A percentile compares a stretch with the other conserved stretches of the same genome.
phyloP scores from a whole-genome alignment of 1,140 invertebrate species.

The Zaprionus ghesquierei region DNA sequence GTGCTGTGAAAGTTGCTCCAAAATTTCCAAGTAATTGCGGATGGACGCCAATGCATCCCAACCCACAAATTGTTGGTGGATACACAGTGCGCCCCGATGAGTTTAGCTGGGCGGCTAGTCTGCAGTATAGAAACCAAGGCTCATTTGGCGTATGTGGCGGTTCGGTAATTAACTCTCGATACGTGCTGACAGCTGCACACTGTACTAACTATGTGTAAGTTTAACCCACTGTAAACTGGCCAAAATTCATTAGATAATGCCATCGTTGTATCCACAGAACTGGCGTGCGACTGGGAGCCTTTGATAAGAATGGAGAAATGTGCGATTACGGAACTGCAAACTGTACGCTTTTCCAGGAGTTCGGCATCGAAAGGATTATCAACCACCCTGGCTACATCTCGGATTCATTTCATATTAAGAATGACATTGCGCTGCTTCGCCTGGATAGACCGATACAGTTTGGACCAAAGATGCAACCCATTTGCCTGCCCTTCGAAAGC shows the following conservation, averaged over 20 bases:
- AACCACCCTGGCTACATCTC: not conserved
- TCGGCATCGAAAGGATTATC: not conserved
- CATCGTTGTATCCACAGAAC: not conserved
- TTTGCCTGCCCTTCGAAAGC: not conserved
- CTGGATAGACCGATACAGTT: not conserved
- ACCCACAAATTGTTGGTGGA: not conserved
- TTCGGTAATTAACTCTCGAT: not conserved
- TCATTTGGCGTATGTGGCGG: not conserved
- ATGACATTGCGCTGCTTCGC: not conserved
- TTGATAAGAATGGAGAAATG: not conserved
- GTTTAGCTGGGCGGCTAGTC: not conserved
- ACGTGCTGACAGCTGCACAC: not conserved
- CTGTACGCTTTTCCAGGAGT: not conserved
- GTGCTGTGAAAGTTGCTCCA: not conserved
- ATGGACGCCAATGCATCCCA: not conserved
- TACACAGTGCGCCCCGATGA: not conserved
- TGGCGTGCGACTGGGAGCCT: not conserved
- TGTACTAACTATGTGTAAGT: not conserved
- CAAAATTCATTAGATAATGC: not conserved
- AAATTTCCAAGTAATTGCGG: not conserved
- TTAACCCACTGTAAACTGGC: not conserved
- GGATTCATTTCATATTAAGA: not conserved
- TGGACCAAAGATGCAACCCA: not conserved
- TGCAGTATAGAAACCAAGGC: not conserved
- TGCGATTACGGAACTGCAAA: not conserved